Percentiles rank a stretch among this genome's conserved stretches.
These are phyloP conservation scores for Lindbergichthys nudifrons DNA, from an alignment of 2,797 vertebrate species.

Conservation along the genomic window DNA sequence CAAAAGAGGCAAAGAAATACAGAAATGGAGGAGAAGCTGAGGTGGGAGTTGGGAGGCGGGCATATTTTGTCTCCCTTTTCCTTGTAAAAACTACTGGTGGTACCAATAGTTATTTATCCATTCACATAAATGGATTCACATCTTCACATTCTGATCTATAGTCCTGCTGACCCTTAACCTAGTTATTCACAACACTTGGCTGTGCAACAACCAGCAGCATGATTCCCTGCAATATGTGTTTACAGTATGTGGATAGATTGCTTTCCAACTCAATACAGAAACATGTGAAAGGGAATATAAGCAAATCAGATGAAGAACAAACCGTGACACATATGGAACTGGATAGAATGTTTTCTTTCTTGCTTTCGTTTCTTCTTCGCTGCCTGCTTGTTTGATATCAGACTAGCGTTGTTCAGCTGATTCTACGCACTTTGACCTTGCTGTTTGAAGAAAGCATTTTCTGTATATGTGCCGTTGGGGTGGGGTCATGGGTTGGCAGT, in stretches of 20 bases:
- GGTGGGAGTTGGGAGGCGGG: conserved; percentile 33
- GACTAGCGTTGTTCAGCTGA: conserved; percentile 15
- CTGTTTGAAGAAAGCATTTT: conserved; percentile 11
- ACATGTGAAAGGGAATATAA: conserved; percentile 9
- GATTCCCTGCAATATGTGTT: conserved; percentile 29
- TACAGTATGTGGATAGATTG: conserved; percentile 17
- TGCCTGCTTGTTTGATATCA: conserved; percentile 9
- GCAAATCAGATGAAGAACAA: conserved; percentile 4
- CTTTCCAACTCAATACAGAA: conserved; percentile 23
- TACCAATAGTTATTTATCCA: conserved; percentile 69
- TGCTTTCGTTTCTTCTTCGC: neutral
- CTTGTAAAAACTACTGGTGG: conserved; percentile 57
- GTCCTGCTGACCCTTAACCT: conserved; percentile 57
- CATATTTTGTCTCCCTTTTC: conserved; percentile 33
- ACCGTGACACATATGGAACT: neutral
- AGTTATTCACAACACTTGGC: conserved; percentile 33
- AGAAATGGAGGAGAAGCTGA: conserved; percentile 65
- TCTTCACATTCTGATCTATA: conserved; percentile 55
- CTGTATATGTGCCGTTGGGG: neutral
- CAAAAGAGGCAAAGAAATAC: conserved; percentile 75
- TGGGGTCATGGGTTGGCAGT: conserved; percentile 21
- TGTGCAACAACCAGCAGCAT: conserved; percentile 25
- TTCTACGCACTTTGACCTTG: conserved; percentile 6
- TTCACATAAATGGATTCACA: conserved; percentile 63
- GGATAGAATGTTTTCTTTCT: neutral